phyloP scores from a whole-genome alignment of 2,797 vertebrate species.

The Anguilla obscura region DNA sequence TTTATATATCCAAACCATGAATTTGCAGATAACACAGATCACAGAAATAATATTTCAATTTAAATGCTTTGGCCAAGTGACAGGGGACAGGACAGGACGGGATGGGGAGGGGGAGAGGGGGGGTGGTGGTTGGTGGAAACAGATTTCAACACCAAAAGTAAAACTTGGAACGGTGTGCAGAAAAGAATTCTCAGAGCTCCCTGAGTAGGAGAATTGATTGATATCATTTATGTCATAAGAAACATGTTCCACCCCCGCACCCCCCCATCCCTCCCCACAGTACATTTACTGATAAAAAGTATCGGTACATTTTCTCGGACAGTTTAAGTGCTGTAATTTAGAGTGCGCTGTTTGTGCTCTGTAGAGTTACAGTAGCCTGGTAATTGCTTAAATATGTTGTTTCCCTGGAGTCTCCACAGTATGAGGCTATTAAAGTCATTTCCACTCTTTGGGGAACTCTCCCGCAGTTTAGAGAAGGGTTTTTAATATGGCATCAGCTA shows the following conservation, averaged over 20 bases:
- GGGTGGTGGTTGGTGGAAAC: neutral
- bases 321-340: slow-evolving; percentile 58
- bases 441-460: slow-evolving; percentile 67
- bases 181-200: neutral
- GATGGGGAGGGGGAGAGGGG: neutral
- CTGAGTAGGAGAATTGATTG: slow-evolving; percentile 38
- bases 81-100: neutral
- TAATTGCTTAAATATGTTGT: slow-evolving; percentile 70
- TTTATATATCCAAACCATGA: neutral
- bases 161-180: neutral
- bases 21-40: neutral
- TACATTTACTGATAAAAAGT: slow-evolving; percentile 6
- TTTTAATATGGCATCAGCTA: slow-evolving; percentile 56
- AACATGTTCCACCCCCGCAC: slow-evolving; percentile 49
- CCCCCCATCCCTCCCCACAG: neutral
- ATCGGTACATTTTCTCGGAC: slow-evolving; percentile 49
- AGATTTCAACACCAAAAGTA: neutral
- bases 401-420: slow-evolving; percentile 43
- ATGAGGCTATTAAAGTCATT: slow-evolving; percentile 56
- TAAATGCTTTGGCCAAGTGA: neutral
- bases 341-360: slow-evolving; percentile 53
- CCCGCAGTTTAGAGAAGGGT: slow-evolving; percentile 59
- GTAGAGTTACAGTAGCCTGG: slow-evolving; percentile 60
- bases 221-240: slow-evolving; percentile 58
- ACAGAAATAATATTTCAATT: neutral